These are phyloP conservation scores for Helobdella robusta DNA, from an alignment of 2,888 invertebrate species.

Conservation along the genomic window DNA sequence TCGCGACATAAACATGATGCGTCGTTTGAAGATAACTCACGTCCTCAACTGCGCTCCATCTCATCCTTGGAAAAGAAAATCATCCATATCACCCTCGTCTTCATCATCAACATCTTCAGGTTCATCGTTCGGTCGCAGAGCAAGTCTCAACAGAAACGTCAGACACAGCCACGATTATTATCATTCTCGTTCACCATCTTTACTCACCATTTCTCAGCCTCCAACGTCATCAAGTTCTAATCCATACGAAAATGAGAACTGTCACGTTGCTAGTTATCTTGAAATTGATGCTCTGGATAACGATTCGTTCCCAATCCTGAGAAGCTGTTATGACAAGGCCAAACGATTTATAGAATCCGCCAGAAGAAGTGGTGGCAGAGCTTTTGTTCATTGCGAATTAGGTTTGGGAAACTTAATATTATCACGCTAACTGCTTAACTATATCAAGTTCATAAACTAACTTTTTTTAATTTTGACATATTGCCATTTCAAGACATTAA, in stretches of 20 bases:
- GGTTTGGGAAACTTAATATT: too few species aligned
- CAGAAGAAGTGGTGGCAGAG: constrained; percentile 28
- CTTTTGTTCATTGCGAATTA: constrained; percentile 34
- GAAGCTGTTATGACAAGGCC: constrained; percentile 28
- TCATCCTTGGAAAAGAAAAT: neutral
- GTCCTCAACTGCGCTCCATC: constrained; percentile 34
- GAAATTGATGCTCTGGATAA: constrained; percentile 32
- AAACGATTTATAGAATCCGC: constrained; percentile 33
- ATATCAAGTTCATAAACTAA: too few species aligned
- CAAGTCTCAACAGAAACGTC: too few species aligned
- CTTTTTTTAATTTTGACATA: too few species aligned
- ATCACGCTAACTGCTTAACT: too few species aligned
- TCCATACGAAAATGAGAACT: constrained; percentile 22
- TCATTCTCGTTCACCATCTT: too few species aligned
- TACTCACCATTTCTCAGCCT: too few species aligned
- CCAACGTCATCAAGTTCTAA: neutral
- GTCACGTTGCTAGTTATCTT: constrained; percentile 28
- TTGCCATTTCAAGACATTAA: too few species aligned
- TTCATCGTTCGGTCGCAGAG: neutral
- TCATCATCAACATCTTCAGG: neutral
- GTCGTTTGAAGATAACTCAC: constrained; percentile 31
- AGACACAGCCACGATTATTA: too few species aligned
- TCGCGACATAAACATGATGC: constrained; percentile 22
- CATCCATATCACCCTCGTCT: neutral
- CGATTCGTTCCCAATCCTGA: constrained; percentile 30